Conservation (phyloP, 1,140 invertebrate species). For the Conus ventricosus region DNA sequence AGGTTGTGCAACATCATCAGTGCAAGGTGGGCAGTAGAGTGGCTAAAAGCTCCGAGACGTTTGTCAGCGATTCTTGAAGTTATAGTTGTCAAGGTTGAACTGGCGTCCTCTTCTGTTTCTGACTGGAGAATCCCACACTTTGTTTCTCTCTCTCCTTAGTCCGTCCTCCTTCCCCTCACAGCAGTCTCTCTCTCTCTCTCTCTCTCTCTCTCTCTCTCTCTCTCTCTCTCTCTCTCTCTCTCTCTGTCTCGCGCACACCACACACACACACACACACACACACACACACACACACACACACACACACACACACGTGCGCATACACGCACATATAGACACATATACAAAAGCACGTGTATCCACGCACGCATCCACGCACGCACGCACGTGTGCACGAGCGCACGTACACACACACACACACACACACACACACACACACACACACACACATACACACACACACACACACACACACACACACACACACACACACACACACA, state of each 20-base stretch:
- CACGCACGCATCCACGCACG: neutral
- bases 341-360: neutral
- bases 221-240: neutral
- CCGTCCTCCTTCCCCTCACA: neutral
- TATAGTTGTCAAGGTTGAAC: too few species aligned
- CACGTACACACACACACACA: neutral
- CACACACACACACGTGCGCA: too few species aligned
- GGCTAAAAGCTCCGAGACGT: too few species aligned
- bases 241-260: too few species aligned
- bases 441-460: neutral
- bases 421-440: neutral
- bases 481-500: neutral
- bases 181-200: neutral
- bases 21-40: too few species aligned
- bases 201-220: neutral
- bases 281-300: neutral
- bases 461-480: neutral
- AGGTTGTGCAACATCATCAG: too few species aligned
- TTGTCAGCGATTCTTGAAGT: too few species aligned
- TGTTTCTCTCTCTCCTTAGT: neutral
- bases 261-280: too few species aligned
- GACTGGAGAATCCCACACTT: too few species aligned
- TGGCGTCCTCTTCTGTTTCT: too few species aligned
- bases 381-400: neutral
- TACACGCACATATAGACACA: neutral